Evolutionary conservation across 2,888 invertebrate genomes (phyloP).

Genomic region (Teleogryllus oceanicus): DNA sequence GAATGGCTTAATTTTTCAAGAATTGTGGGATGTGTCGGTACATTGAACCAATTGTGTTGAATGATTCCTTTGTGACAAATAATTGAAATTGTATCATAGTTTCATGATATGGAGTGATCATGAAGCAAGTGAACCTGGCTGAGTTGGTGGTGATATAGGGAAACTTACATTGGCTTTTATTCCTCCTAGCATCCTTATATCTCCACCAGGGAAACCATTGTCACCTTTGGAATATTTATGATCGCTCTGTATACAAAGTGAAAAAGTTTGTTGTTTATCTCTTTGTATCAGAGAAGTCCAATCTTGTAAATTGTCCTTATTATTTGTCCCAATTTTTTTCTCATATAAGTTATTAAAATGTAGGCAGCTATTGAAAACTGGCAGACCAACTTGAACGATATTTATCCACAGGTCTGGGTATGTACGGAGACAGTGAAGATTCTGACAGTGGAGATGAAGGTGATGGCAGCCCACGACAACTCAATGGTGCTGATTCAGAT

Average conservation of each 20-base stretch:
- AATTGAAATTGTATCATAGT: too few relatives aligned
- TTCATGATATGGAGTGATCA: neutral
- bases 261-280: neutral
- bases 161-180: neutral
- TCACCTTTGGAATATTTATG: too few relatives aligned
- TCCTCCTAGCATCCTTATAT: too few relatives aligned
- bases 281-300: neutral
- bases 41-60: too few relatives aligned
- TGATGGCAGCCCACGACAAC: conserved; percentile 43
- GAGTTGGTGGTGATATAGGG: neutral
- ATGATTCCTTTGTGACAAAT: too few relatives aligned
- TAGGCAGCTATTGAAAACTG: conserved; percentile 22
- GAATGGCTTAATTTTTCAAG: too few relatives aligned
- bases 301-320: neutral
- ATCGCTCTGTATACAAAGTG: too few relatives aligned
- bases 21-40: too few relatives aligned
- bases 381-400: neutral
- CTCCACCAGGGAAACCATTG: too few relatives aligned
- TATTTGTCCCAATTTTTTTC: neutral
- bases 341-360: neutral
- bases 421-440: conserved; percentile 63
- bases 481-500: conserved; percentile 59
- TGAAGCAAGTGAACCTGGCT: neutral
- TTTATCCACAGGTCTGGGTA: conserved; percentile 69
- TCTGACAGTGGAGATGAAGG: conserved; percentile 50